Evolutionary conservation across 2,113 vertebrate species (phyloP).

Genomic region (Arvicanthis niloticus): DNA sequence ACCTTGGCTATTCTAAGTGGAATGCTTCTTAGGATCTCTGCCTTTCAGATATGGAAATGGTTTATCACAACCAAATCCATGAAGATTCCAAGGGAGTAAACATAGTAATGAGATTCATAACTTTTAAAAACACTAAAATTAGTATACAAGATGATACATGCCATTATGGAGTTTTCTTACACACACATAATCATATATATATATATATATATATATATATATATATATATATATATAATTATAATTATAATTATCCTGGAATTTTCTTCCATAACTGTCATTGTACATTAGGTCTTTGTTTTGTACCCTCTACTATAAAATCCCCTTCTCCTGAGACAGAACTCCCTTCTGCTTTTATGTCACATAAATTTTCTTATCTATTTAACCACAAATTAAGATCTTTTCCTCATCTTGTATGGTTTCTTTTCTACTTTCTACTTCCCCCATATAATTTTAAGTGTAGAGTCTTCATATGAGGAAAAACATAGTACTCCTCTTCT

Average conservation of each 20-base stretch:
- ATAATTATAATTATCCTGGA: neutral
- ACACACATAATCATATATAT: neutral
- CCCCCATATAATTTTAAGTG: too few relatives aligned
- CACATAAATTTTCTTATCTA: neutral
- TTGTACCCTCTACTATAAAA: neutral
- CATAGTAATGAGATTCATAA: neutral
- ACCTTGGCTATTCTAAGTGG: slow-evolving; percentile 26
- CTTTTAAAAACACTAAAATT: neutral
- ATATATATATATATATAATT: neutral
- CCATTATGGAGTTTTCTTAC: neutral
- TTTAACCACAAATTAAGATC: neutral
- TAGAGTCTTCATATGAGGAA: neutral
- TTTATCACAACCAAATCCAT: neutral
- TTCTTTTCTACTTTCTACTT: too few relatives aligned
- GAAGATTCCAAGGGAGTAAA: neutral
- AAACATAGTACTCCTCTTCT: neutral
- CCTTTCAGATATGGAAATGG: neutral
- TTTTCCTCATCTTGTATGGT: neutral
- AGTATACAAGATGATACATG: neutral
- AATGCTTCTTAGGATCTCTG: neutral
- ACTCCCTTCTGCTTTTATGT: too few relatives aligned
- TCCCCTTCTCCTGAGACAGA: neutral
- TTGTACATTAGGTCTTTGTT: neutral
- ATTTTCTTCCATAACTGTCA: neutral
- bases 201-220: neutral